Conservation (phyloP, 2,113 vertebrate genomes). For the Perca schrenkii region DNA sequence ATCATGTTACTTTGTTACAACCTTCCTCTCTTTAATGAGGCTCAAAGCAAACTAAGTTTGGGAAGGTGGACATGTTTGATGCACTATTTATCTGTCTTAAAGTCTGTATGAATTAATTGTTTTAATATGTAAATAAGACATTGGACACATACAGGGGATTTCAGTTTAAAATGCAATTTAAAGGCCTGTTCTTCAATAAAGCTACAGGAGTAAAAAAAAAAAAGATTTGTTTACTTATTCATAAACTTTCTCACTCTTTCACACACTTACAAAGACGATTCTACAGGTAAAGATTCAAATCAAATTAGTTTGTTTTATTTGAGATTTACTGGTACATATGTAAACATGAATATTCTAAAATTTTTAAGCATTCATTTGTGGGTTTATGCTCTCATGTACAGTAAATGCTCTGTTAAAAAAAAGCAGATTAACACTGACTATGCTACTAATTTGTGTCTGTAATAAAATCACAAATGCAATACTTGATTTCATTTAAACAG, state of each 20-base stretch:
- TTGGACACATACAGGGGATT: neutral
- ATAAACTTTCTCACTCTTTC: no score
- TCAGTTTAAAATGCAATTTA: neutral
- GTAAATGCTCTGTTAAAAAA: conserved; percentile 66
- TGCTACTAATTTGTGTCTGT: conserved; percentile 82
- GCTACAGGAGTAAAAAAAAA: neutral
- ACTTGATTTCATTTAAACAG: conserved; percentile 73
- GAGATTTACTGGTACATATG: conserved; percentile 78
- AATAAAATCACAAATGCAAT: conserved; percentile 76
- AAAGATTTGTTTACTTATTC: neutral
- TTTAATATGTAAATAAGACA: conserved; percentile 25
- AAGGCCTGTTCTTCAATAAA: conserved; percentile 12
- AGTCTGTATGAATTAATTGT: conserved; percentile 2
- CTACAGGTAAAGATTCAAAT: conserved; percentile 49
- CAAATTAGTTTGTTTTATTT: conserved; percentile 77
- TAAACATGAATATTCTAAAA: conserved; percentile 82
- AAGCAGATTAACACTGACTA: conserved; percentile 79
- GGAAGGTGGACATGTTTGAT: conserved; percentile 39
- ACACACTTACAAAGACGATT: neutral
- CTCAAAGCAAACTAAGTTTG: conserved; percentile 15
- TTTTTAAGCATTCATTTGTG: conserved; percentile 62
- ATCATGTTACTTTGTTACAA: neutral
- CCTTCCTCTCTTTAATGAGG: conserved; percentile 19
- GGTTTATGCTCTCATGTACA: conserved; percentile 51
- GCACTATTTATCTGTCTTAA: conserved; percentile 30